phyloP scores from a whole-genome alignment of 2,113 vertebrate species.

The Caretta caretta region DNA sequence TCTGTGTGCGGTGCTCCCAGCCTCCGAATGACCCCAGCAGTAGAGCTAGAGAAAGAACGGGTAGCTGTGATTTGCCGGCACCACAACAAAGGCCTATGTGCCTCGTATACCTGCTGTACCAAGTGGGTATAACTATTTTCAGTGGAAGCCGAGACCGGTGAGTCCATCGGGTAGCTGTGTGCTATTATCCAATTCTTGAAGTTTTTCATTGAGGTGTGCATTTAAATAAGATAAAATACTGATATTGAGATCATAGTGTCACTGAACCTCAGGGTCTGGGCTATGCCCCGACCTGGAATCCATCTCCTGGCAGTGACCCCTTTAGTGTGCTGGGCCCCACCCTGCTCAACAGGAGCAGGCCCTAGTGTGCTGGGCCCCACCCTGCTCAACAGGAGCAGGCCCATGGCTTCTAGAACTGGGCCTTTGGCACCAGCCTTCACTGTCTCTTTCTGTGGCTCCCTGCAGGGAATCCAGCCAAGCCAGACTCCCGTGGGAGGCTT shows the following conservation, averaged over 20 bases:
- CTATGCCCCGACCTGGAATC: neutral
- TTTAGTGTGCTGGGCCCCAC: neutral
- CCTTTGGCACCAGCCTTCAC: neutral
- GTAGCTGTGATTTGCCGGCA: neutral
- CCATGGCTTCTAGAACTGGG: neutral
- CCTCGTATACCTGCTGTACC: neutral
- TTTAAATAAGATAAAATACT: neutral
- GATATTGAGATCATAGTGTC: neutral
- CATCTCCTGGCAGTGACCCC: neutral
- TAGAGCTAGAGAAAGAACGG: neutral
- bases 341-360: neutral
- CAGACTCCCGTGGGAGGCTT: neutral
- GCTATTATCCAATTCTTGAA: neutral
- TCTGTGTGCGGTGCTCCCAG: neutral
- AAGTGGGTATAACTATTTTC: neutral
- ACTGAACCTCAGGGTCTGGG: neutral
- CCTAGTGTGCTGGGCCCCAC: neutral
- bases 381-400: neutral
- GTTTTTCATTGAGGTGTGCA: neutral
- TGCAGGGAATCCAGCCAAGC: neutral
- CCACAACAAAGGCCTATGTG: neutral
- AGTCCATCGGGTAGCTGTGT: neutral
- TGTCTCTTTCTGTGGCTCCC: neutral
- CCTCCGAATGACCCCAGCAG: neutral
- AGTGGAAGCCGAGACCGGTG: neutral